Evolutionary conservation across 2,888 invertebrate species (phyloP).

Genomic region (Drosophila buzzatii): DNA sequence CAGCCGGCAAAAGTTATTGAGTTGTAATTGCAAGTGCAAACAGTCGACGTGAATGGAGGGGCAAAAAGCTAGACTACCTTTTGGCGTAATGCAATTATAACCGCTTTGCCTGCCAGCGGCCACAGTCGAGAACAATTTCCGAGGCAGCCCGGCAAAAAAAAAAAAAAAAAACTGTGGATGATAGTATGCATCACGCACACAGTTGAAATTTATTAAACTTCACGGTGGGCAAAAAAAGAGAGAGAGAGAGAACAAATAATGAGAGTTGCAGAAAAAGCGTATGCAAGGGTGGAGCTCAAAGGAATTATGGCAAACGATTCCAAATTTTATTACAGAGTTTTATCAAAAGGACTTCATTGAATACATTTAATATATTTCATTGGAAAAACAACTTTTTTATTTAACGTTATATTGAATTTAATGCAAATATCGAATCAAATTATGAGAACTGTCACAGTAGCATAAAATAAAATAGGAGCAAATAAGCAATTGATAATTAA

Average conservation of each 20-base stretch:
- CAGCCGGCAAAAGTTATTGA: slow-evolving; percentile 73
- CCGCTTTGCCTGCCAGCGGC: slow-evolving; percentile 39
- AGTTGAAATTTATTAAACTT: slow-evolving; percentile 26
- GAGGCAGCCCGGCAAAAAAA: slow-evolving; percentile 9
- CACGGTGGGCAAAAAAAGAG: neutral
- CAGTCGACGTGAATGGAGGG: slow-evolving; percentile 30
- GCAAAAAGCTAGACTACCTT: slow-evolving; percentile 64
- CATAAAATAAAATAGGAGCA: neutral
- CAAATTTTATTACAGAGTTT: slow-evolving; percentile 13
- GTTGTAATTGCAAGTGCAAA: slow-evolving; percentile 77
- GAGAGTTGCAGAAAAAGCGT: neutral
- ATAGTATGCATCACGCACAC: slow-evolving; percentile 19
- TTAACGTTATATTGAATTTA: neutral
- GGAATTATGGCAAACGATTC: slow-evolving; percentile 2
- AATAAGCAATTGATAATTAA: neutral
- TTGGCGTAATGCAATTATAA: slow-evolving; percentile 77
- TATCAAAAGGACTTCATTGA: slow-evolving; percentile 1
- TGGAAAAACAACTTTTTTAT: neutral
- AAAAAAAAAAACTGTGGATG: slow-evolving; percentile 1
- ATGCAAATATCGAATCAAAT: neutral
- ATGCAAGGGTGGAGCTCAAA: neutral
- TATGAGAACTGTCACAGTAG: neutral
- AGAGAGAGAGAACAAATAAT: neutral
- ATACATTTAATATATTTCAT: slow-evolving; percentile 2
- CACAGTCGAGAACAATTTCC: slow-evolving; percentile 30